phyloP scores from a whole-genome alignment of 2,797 vertebrate genomes.

The Ptychobarbus kaznakovi region DNA sequence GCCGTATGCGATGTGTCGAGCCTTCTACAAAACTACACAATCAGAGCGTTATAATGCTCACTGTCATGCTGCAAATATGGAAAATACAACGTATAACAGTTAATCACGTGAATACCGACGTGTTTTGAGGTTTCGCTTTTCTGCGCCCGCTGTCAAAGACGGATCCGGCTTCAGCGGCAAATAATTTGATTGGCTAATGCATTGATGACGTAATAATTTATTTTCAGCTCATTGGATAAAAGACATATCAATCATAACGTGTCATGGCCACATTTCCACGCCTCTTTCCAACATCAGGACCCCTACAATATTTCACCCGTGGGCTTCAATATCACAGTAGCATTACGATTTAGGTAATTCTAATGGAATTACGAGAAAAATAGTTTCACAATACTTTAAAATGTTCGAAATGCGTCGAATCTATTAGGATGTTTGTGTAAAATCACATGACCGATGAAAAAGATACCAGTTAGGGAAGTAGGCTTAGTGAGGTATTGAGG shows the following conservation, averaged over 20 bases:
- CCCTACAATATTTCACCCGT: neutral
- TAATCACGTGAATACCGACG: constrained; percentile 2
- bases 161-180: neutral
- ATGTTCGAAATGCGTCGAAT: neutral
- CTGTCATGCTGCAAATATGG: neutral
- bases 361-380: neutral
- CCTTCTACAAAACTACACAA: neutral
- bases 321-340: neutral
- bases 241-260: constrained; percentile 7
- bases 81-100: neutral
- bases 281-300: constrained; percentile 51
- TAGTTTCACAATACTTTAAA: neutral
- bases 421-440: neutral
- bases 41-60: neutral
- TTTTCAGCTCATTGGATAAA: constrained; percentile 27
- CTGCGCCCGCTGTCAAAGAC: constrained; percentile 46
- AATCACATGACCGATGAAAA: neutral
- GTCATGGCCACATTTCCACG: neutral
- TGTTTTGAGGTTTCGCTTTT: constrained; percentile 50
- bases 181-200: constrained; percentile 35
- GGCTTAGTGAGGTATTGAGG: neutral
- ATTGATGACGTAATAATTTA: neutral
- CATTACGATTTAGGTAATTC: neutral
- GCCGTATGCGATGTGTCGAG: constrained; percentile 54
- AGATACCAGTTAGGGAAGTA: neutral